Percentiles rank a stretch among this genome's conserved stretches.
Evolutionary conservation across 2,113 vertebrate species (phyloP).

Genomic region (Pseudopipra pipra): DNA sequence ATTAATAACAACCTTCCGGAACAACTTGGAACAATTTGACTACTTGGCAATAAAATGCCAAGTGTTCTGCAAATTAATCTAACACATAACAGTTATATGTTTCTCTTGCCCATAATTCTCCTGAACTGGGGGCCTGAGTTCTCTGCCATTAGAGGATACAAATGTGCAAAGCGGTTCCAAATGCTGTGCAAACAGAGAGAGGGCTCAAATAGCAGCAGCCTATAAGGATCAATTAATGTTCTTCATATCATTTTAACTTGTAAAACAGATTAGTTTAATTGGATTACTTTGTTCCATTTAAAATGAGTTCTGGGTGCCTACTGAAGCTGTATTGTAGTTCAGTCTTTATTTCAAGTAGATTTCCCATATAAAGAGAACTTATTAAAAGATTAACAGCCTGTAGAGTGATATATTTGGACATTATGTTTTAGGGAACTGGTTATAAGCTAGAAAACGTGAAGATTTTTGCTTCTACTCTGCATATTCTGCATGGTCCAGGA

Average conservation of each 20-base stretch:
- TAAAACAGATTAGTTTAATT: constrained; percentile 64
- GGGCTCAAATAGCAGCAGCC: constrained; percentile 51
- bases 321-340: constrained; percentile 22
- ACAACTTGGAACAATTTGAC: constrained; percentile 88
- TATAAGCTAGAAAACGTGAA: constrained; percentile 25
- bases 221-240: constrained; percentile 55
- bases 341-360: constrained; percentile 49
- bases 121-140: constrained; percentile 50
- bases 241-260: constrained; percentile 64
- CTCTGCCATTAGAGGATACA: constrained; percentile 56
- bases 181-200: constrained; percentile 52
- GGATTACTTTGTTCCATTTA: constrained; percentile 68
- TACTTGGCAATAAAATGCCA: constrained; percentile 85
- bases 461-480: not conserved
- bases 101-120: constrained; percentile 74
- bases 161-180: constrained; percentile 70
- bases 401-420: constrained; percentile 44
- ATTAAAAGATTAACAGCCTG: constrained; percentile 62
- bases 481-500: not conserved
- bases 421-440: constrained; percentile 27
- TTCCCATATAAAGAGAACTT: constrained; percentile 32
- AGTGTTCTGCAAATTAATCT: constrained; percentile 87
- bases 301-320: constrained; percentile 28
- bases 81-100: constrained; percentile 76
- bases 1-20: constrained; percentile 90